Evolutionary conservation across 1,140 invertebrate species (phyloP), one percentile per base, ranked within the genome.

Genomic region (Sycophila sp.): DNA sequence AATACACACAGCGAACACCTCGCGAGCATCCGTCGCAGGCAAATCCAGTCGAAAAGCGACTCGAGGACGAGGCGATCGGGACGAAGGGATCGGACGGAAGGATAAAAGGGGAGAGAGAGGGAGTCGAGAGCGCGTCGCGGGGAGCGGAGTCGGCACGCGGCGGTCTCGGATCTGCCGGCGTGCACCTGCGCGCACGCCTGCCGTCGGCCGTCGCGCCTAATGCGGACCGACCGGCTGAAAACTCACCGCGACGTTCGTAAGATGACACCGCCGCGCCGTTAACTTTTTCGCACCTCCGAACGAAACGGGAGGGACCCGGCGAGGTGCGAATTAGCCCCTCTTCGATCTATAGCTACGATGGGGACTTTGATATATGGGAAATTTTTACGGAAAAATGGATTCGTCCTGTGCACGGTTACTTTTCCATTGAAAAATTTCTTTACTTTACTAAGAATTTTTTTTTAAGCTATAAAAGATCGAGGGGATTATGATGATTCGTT

Each of bases 171-270:
- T 34, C 51, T 32, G 15, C 26, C 15, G 15, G 59, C 26, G 40
- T 17, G 38, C 65, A 67, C 53, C 53, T 59, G 53, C 53, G 40
- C 38, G 53, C 24, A 56, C 51, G 32, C 59, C 4, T 53, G 24
- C 58, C 68, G 68, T 63, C 68, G 68, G 68, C 68, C 68, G 60
- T 58, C 71, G 73, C 63, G 38, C 55, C 56, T 55, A 67, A 71
- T 56, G 65, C 66, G 72, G 55, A 59, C 49, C 53, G 66, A 73
- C 59, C 58, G 42, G 22, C 30, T 17, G 58, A 19, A n/a, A n/a
- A n/a, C n/a, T n/a, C n/a, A n/a, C n/a, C n/a, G n/a, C n/a, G n/a
- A n/a, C n/a, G n/a, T 62, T 64, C 40, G 49, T 64, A 70, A 70
- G 38, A 8, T 2, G 68, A 64, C 56, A 4, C 24, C 47, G 42